Percentiles rank a stretch among this genome's conserved stretches.
These are phyloP conservation scores for Aurelia sp. DNA, from an alignment of 30 jellyfish, hydroid and myxozoan genomes.

Conservation along the genomic window DNA sequence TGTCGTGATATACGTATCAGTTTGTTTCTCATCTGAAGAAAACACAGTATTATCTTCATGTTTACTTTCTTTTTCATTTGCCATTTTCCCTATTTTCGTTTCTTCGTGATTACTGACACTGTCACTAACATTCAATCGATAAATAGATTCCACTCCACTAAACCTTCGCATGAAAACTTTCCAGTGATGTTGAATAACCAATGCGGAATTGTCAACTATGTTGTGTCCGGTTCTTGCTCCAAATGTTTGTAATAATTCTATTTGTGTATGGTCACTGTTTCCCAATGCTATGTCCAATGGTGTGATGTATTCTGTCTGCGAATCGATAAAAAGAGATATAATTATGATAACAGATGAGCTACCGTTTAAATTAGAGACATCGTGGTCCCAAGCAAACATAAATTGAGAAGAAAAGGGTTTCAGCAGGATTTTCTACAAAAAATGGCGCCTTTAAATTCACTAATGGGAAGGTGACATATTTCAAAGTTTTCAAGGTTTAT, in stretches of 20 bases:
- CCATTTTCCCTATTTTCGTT: not conserved
- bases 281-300: conserved; percentile 80
- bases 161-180: conserved; percentile 50
- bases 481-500: no score
- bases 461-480: no score
- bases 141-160: conserved; percentile 38
- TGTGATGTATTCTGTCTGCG: conserved; percentile 62
- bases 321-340: not conserved
- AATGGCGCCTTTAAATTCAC: no score
- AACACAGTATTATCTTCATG: not conserved
- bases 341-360: no score
- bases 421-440: no score
- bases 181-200: conserved; percentile 74
- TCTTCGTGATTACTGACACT: conserved; percentile 39
- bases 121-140: conserved; percentile 37
- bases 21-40: not conserved
- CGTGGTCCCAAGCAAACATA: no score
- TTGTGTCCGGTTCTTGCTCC: conserved; percentile 87
- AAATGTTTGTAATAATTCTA: conserved; percentile 41
- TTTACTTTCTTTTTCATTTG: not conserved
- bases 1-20: no score
- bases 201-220: conserved; percentile 62
- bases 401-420: no score
- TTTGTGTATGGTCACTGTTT: conserved; percentile 61
- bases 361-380: no score